Percentiles rank a stretch among this genome's conserved stretches.
Evolutionary conservation across 2,888 invertebrate genomes (phyloP).

Genomic region (Sicus ferrugineus): DNA sequence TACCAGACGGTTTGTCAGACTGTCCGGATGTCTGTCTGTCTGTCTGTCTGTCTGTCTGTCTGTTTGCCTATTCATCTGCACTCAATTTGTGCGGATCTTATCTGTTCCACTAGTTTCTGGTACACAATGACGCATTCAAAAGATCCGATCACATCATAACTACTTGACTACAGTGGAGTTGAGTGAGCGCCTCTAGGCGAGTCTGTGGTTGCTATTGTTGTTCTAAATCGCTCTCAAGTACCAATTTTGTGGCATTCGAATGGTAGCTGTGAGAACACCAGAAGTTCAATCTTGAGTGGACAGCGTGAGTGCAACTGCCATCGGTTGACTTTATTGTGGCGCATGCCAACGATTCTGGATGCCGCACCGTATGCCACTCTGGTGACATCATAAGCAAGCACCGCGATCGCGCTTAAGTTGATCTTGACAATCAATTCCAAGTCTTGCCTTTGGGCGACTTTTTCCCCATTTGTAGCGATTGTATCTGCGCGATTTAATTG

Average conservation of each 20-base stretch:
- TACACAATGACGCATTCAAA: not conserved
- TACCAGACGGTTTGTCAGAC: no score
- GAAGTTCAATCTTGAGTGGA: conserved; percentile 8
- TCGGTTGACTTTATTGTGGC: conserved; percentile 14
- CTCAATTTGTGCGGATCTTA: no score
- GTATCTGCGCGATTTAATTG: not conserved
- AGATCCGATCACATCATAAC: conserved; percentile 1
- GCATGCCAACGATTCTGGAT: conserved; percentile 19
- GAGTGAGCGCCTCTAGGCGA: conserved; percentile 10
- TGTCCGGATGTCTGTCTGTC: no score
- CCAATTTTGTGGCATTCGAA: not conserved
- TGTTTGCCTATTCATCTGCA: no score
- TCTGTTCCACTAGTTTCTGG: no score
- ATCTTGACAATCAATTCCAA: not conserved
- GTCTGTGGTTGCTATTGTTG: not conserved
- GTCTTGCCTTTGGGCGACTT: not conserved
- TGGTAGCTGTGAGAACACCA: not conserved
- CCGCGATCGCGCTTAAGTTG: not conserved
- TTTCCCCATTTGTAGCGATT: not conserved
- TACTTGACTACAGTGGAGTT: conserved; percentile 10
- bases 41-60: no score
- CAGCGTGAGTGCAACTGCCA: not conserved
- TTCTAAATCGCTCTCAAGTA: no score
- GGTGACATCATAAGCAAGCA: conserved; percentile 16
- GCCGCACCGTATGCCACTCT: not conserved